Conservation (phyloP, 2,888 invertebrate genomes). For the Apodemia mormo region DNA sequence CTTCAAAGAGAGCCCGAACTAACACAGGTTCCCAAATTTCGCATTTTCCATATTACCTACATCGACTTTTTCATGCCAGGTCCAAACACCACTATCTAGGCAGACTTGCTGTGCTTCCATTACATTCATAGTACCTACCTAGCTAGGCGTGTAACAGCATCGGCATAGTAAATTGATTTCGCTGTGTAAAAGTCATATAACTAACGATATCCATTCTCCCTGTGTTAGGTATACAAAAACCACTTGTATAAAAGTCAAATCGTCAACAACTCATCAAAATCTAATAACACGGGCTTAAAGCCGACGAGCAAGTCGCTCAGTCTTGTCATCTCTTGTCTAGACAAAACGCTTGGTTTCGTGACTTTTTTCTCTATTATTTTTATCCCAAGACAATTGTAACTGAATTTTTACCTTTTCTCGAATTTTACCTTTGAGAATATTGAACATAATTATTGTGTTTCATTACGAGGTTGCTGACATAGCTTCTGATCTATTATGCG, state of each 20-base stretch:
- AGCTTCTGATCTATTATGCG: background rate
- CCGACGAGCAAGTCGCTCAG: slow-evolving; percentile 46
- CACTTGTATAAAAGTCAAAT: slow-evolving; percentile 40
- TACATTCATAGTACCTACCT: no score
- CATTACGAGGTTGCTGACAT: slow-evolving; percentile 44
- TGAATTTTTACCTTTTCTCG: slow-evolving; percentile 45
- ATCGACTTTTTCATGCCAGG: no score
- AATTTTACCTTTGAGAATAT: slow-evolving; percentile 52
- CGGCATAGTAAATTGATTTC: no score
- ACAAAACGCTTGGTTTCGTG: slow-evolving; percentile 69
- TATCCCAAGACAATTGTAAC: slow-evolving; percentile 67
- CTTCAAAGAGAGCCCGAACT: no score
- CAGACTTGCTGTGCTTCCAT: no score
- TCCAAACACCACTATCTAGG: no score
- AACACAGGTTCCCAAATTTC: no score
- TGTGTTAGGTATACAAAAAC: slow-evolving; percentile 6
- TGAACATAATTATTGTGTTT: slow-evolving; percentile 71
- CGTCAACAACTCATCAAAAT: slow-evolving; percentile 68
- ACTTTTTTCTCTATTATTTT: slow-evolving; percentile 71
- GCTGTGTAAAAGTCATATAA: no score
- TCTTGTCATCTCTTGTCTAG: slow-evolving; percentile 69
- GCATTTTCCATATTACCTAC: no score
- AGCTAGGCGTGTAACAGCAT: no score
- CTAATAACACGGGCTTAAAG: slow-evolving; percentile 64
- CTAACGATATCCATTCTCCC: background rate